phyloP scores from a whole-genome alignment of 2,113 vertebrate genomes.

The Pica pica region DNA sequence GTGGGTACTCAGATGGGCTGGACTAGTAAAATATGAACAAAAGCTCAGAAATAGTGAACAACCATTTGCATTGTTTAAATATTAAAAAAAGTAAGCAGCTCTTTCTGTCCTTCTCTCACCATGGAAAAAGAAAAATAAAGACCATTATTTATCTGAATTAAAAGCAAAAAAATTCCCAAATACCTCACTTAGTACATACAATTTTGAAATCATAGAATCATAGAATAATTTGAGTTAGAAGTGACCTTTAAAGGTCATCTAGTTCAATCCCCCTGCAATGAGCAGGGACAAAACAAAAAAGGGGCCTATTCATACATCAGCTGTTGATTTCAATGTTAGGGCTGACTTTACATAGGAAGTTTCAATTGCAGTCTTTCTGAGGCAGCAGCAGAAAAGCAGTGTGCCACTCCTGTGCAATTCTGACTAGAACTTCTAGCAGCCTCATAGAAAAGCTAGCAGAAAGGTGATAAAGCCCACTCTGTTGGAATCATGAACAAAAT shows the following conservation, averaged over 20 bases:
- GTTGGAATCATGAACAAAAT: neutral
- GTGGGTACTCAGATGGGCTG: neutral
- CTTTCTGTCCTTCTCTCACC: neutral
- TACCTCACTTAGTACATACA: neutral
- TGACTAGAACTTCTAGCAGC: neutral
- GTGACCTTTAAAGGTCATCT: neutral
- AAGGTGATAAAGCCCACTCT: neutral
- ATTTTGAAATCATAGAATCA: neutral
- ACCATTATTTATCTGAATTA: neutral
- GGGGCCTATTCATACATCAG: neutral
- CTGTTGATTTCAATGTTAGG: neutral
- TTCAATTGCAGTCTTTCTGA: neutral
- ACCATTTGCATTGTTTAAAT: neutral
- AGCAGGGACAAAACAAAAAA: neutral
- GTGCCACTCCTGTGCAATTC: neutral
- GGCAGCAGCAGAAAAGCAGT: neutral
- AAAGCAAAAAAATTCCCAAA: neutral
- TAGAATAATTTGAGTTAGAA: neutral
- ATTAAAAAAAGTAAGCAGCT: neutral
- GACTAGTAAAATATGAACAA: neutral
- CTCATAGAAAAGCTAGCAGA: neutral
- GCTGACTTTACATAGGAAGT: neutral
- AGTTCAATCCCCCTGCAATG: neutral
- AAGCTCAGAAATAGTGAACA: neutral
- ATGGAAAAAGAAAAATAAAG: neutral